Percentiles rank a stretch among this genome's conserved stretches.
Conservation (phyloP, 2,888 invertebrate genomes). For the Incurvaria masculella region DNA sequence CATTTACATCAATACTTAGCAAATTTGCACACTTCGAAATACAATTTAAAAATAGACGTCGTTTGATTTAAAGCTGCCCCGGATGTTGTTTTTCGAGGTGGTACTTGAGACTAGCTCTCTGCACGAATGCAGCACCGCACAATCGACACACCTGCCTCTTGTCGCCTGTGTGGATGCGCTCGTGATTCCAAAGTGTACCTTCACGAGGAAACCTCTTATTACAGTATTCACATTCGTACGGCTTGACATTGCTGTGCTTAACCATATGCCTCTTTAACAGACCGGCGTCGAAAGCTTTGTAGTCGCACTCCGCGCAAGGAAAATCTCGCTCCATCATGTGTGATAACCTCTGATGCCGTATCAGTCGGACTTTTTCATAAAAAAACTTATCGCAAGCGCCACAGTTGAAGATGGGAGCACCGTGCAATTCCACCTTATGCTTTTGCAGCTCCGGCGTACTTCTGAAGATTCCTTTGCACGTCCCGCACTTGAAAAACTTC, state of each 20-base stretch:
- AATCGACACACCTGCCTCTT: slow-evolving; percentile 23
- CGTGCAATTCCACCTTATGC: not conserved
- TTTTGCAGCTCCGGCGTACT: not conserved
- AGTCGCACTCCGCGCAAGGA: not conserved
- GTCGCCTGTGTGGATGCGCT: slow-evolving; percentile 25
- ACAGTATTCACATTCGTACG: slow-evolving; percentile 26
- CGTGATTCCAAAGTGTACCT: slow-evolving; percentile 21
- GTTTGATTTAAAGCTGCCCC: not conserved
- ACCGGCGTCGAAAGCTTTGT: slow-evolving; percentile 15
- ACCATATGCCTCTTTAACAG: slow-evolving; percentile 22
- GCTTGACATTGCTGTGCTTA: slow-evolving; percentile 25
- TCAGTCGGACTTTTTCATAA: not conserved
- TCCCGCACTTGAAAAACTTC: no score
- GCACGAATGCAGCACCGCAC: slow-evolving; percentile 29
- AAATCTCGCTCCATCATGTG: not conserved
- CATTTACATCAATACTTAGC: no score
- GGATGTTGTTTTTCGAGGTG: slow-evolving; percentile 19
- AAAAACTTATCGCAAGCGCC: not conserved
- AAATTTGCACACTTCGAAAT: no score
- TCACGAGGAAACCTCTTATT: slow-evolving; percentile 25
- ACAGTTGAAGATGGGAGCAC: not conserved
- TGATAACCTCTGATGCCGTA: not conserved
- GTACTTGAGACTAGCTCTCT: slow-evolving; percentile 24
- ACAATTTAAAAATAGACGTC: no score
- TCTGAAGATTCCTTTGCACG: not conserved